These are phyloP conservation scores for Mustela nigripes DNA, from an alignment of 2,113 vertebrate species.

Conservation along the genomic window DNA sequence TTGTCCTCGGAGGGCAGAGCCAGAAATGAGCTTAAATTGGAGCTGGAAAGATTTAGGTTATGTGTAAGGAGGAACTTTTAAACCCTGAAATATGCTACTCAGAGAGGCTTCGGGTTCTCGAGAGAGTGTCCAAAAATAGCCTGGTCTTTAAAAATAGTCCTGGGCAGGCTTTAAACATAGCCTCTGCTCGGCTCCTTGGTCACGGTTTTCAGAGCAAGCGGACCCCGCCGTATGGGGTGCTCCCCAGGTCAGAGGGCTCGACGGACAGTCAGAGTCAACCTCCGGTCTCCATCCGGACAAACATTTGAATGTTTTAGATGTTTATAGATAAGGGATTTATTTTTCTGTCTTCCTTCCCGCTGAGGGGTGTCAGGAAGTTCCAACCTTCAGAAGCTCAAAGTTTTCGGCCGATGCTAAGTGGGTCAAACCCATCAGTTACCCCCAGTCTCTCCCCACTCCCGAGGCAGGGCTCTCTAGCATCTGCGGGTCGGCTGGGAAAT, in stretches of 20 bases:
- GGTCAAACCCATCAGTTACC: background rate
- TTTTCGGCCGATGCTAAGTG: background rate
- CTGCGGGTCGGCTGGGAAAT: too few species aligned
- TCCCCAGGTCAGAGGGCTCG: background rate
- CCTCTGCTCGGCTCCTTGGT: background rate
- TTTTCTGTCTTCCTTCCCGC: background rate
- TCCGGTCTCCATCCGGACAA: background rate
- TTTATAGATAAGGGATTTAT: background rate
- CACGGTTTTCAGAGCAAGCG: background rate
- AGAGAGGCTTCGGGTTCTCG: conserved; percentile 68
- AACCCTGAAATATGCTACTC: conserved; percentile 76
- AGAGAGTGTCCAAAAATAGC: conserved; percentile 79
- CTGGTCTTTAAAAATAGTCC: conserved; percentile 78
- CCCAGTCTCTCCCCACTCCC: background rate
- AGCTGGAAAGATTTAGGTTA: conserved; percentile 78
- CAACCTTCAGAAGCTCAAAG: background rate
- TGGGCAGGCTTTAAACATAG: conserved; percentile 61
- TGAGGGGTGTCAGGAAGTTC: too few species aligned
- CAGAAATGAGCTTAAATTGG: conserved; percentile 75
- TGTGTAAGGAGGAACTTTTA: conserved; percentile 74
- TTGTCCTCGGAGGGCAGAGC: conserved; percentile 63
- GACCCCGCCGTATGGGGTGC: fast-evolving
- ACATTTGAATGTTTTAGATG: background rate
- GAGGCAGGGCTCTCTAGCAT: background rate
- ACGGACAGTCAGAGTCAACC: background rate